Percentiles rank a stretch among this genome's conserved stretches.
Conservation (phyloP, 2,888 invertebrate species). For the Ferdinandea cuprea region DNA sequence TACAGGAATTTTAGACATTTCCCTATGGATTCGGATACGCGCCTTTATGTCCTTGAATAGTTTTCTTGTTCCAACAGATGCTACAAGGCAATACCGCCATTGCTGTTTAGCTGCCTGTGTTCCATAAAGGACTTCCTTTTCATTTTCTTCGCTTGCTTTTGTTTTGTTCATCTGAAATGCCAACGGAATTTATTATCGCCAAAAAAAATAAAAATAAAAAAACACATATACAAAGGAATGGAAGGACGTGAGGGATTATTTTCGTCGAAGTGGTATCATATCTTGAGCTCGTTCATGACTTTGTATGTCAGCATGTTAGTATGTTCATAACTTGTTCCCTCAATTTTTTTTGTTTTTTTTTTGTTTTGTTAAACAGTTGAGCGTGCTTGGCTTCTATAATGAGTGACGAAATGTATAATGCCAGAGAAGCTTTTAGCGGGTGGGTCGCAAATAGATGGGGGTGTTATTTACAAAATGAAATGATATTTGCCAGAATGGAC, state of each 20-base stretch:
- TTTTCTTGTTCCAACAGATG: slow-evolving; percentile 17
- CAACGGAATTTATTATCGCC: slow-evolving; percentile 55
- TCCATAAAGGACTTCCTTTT: neutral
- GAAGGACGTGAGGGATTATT: slow-evolving; percentile 70
- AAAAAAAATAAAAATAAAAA: slow-evolving; percentile 11
- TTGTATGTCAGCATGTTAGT: slow-evolving; percentile 61
- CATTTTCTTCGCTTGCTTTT: neutral
- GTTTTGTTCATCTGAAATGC: slow-evolving; percentile 53
- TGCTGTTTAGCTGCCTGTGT: neutral
- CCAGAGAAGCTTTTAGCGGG: slow-evolving; percentile 6
- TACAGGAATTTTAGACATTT: neutral
- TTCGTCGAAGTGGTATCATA: slow-evolving; percentile 65
- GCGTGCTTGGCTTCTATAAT: slow-evolving; percentile 69
- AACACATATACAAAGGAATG: slow-evolving; percentile 53
- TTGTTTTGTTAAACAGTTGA: slow-evolving; percentile 57
- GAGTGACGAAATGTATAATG: slow-evolving; percentile 53
- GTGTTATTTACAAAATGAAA: slow-evolving; percentile 56
- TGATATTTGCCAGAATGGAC: slow-evolving; percentile 51
- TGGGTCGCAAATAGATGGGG: slow-evolving; percentile 14
- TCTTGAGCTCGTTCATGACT: slow-evolving; percentile 58
- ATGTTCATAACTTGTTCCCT: slow-evolving; percentile 59
- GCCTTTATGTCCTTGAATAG: slow-evolving; percentile 11
- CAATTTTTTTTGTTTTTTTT: neutral
- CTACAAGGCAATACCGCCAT: neutral
- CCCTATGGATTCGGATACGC: too few relatives aligned